Evolutionary conservation across 2,797 vertebrate species (phyloP).

Genomic region (Tenualosa ilisha): DNA sequence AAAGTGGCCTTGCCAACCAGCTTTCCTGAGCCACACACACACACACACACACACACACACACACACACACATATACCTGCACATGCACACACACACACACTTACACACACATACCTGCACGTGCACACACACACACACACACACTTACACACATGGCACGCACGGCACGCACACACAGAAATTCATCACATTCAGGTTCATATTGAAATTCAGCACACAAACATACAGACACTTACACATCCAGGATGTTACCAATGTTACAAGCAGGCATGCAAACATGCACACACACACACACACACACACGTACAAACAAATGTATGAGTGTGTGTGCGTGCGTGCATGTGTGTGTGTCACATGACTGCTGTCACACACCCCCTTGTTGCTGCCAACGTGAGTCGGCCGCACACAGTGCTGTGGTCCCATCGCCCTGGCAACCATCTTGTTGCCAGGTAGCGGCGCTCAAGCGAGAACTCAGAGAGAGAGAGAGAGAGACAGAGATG

Average conservation of each 20-base stretch:
- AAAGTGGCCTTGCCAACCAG: conserved; percentile 30
- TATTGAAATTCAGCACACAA: background rate
- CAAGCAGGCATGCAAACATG: background rate
- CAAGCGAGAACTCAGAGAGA: conserved; percentile 45
- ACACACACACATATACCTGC: background rate
- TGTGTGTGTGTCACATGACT: conserved; percentile 43
- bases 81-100: background rate
- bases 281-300: background rate
- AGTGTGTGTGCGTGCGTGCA: conserved; percentile 31
- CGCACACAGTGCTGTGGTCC: conserved; percentile 54
- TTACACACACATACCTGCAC: background rate
- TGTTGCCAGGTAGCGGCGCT: conserved; percentile 69
- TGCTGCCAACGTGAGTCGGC: conserved; percentile 61
- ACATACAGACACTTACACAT: background rate
- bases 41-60: background rate
- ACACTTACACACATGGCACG: background rate
- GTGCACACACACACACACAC: background rate
- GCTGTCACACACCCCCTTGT: conserved; percentile 55
- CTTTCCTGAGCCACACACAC: background rate
- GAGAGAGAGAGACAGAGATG: conserved; percentile 7
- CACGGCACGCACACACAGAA: background rate
- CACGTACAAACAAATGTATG: too few relatives aligned
- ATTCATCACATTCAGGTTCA: too few relatives aligned
- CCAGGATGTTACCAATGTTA: too few relatives aligned
- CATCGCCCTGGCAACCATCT: conserved; percentile 72